Base-by-base conservation (phyloP, 2,113 vertebrate species). In the Pycnonotus jocosus region DNA sequence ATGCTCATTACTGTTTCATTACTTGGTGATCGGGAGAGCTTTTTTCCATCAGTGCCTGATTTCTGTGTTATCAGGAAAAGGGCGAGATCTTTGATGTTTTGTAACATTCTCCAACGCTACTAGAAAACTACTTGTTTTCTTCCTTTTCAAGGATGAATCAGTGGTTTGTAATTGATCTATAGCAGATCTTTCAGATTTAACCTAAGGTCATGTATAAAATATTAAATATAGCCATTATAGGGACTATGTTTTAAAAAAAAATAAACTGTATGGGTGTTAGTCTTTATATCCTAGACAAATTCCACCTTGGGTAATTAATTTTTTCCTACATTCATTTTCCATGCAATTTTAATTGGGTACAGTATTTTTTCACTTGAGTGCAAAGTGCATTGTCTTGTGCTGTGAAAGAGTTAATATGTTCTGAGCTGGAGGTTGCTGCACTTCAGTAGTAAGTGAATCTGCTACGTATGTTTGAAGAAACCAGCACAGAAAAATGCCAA, bases 61-160 rank as follows among this genome's bases (percentile, higher is more conserved):
- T 95, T 88, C 80, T 94, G 12, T 84, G 89, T 84, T 83, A 90
- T 65, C 90, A 91, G 80, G 69, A 86, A 92, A 90, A 94, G 88
- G 82, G 51, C 76, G 84, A 88, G 48, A 90, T 72, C 93, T 97
- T 96, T 96, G 92, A 96, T 96, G 92, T 92, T 92, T 95, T 92
- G 72, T 88, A 92, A 74, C 25, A 57, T 81, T 94, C 80, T 96
- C 86, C 68, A 76, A 31, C 0, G 1, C 22, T 81, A 74, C 72
- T 84, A 64, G 64, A 95, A 95, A 96, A 76, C 90, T 81, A 72
- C 82, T 93, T 96, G 92, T 96, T 97, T 96, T 96, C 94, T 86
- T 94, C 56, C 62, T 86, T 92, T 94, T 88, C 77, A 81, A 91
- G 78, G 70, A 25, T 92, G 69, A 14, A 6, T 93, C 81, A 53